Evolutionary conservation across 1,140 invertebrate genomes (phyloP).

Genomic region (Propsilocerus akamusi): DNA sequence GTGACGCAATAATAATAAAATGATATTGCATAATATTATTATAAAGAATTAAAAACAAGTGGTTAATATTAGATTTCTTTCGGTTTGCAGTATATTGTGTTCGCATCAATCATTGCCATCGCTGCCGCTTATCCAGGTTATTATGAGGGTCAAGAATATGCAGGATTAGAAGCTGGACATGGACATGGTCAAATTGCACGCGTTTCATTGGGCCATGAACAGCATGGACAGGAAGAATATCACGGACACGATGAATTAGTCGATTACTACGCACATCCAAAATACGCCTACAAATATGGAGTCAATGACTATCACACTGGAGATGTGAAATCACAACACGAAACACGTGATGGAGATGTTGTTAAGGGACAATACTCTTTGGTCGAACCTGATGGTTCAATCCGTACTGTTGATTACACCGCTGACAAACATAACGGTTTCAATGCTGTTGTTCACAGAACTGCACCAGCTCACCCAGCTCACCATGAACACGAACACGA

Average conservation of each 20-base stretch:
- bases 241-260: background rate
- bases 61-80: too few species aligned
- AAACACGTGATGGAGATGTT: conserved; percentile 30
- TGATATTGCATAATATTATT: too few species aligned
- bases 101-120: background rate
- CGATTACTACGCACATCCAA: conserved; percentile 22
- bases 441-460: conserved; percentile 43
- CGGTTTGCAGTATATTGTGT: background rate
- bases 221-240: background rate
- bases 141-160: background rate
- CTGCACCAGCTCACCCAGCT: conserved; percentile 27
- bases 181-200: background rate
- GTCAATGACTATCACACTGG: conserved; percentile 31
- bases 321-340: conserved; percentile 31
- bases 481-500: background rate
- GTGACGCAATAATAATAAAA: too few species aligned
- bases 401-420: conserved; percentile 30
- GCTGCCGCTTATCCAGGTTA: background rate
- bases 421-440: conserved; percentile 30
- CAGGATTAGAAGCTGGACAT: background rate
- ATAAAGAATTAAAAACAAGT: too few species aligned
- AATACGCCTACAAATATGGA: conserved; percentile 31
- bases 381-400: conserved; percentile 33
- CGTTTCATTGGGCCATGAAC: background rate
- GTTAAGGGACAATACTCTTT: conserved; percentile 28